Evolutionary conservation across 2,888 invertebrate genomes (phyloP).

Genomic region (Calameuta idolon): DNA sequence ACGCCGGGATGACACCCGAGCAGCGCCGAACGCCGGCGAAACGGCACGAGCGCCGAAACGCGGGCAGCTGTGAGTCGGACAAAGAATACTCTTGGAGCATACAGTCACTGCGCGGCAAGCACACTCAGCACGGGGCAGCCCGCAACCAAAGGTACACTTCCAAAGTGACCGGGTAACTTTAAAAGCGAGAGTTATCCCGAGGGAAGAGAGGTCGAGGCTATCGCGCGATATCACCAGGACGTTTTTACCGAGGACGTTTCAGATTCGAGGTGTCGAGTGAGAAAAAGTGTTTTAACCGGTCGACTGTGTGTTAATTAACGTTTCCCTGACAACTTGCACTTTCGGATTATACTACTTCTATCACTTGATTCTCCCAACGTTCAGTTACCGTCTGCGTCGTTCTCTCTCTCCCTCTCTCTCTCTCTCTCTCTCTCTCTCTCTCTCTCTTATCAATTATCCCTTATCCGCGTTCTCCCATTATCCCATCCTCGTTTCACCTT

Average conservation of each 20-base stretch:
- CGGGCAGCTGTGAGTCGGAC: constrained; percentile 66
- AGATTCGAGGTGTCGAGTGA: not conserved
- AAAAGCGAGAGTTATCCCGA: constrained; percentile 10
- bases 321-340: not conserved
- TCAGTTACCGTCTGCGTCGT: not conserved
- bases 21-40: constrained; percentile 55
- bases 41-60: constrained; percentile 53
- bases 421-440: too few species aligned
- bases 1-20: constrained; percentile 61
- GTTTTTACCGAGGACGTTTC: not conserved
- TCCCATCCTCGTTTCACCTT: not conserved
- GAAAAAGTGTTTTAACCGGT: not conserved
- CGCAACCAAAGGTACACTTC: constrained; percentile 65
- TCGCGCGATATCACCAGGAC: not conserved
- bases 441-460: not conserved
- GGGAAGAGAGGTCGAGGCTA: constrained; percentile 1
- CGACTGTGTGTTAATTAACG: not conserved
- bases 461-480: not conserved
- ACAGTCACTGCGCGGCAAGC: constrained; percentile 66
- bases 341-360: not conserved
- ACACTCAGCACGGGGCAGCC: constrained; percentile 65
- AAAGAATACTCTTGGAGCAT: constrained; percentile 62
- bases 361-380: not conserved
- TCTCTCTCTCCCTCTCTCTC: too few species aligned
- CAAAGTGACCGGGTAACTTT: constrained; percentile 27